Percentiles rank a stretch among this genome's conserved stretches.
These are phyloP conservation scores for Ptilorrhoa leucosticta DNA, from an alignment of 2,113 vertebrate genomes.

Conservation along the genomic window DNA sequence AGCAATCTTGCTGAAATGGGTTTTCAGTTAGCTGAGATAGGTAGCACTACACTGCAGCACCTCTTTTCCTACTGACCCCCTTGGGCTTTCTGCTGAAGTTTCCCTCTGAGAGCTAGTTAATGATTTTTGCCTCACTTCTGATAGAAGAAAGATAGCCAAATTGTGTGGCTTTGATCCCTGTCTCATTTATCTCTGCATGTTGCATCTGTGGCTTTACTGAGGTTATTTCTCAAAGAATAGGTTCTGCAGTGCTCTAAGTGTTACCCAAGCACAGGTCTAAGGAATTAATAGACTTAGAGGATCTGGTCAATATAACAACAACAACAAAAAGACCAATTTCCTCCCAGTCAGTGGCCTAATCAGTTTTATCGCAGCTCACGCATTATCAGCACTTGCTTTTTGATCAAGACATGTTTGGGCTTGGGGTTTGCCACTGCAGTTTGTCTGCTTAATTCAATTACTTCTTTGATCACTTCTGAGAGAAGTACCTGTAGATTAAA, in stretches of 20 bases:
- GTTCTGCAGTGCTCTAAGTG: neutral
- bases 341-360: neutral
- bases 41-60: rapidly evolving
- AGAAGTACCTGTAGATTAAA: neutral
- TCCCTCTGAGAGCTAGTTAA: neutral
- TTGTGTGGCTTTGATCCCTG: neutral
- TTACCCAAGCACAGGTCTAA: neutral
- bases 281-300: neutral
- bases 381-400: neutral
- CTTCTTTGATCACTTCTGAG: neutral
- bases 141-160: neutral
- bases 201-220: neutral
- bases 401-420: neutral
- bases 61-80: neutral
- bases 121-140: neutral
- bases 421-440: neutral
- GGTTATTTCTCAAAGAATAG: neutral
- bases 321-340: neutral
- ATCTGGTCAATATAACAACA: neutral
- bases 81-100: neutral
- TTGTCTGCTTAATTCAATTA: slow-evolving; percentile 27
- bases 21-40: neutral
- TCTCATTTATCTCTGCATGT: neutral
- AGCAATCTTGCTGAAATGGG: neutral
- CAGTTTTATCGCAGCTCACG: neutral